Evolutionary conservation across 2,888 invertebrate genomes (phyloP).

Genomic region (Ormyrus pomaceus): DNA sequence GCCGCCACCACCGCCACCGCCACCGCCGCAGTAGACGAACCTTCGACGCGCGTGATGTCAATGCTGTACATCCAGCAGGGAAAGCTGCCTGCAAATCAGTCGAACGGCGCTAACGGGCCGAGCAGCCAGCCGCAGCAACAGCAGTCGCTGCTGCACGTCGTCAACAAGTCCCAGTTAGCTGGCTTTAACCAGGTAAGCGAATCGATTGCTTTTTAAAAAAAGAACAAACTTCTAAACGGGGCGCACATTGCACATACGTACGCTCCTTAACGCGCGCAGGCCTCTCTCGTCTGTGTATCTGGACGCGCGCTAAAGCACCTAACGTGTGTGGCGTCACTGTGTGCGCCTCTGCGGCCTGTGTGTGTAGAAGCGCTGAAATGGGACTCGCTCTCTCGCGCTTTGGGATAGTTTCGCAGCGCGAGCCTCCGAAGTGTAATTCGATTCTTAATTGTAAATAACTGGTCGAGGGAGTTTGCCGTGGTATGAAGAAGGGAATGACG

Average conservation of each 20-base stretch:
- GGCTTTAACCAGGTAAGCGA: slow-evolving; percentile 46
- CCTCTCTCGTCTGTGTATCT: not conserved
- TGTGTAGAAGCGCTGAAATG: slow-evolving; percentile 30
- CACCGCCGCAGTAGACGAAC: slow-evolving; percentile 57
- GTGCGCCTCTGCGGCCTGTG: no score
- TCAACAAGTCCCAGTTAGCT: slow-evolving; percentile 49
- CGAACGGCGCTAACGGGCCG: slow-evolving; percentile 11
- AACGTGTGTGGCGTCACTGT: not conserved
- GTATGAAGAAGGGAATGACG: not conserved
- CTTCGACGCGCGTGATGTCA: slow-evolving; percentile 67
- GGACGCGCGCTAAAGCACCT: not conserved
- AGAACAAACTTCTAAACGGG: no score
- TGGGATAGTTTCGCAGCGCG: slow-evolving; percentile 25
- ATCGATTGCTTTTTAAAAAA: no score
- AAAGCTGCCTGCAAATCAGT: slow-evolving; percentile 44
- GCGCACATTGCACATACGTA: slow-evolving; percentile 19
- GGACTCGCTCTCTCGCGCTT: slow-evolving; percentile 30
- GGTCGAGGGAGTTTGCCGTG: not conserved
- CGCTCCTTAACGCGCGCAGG: slow-evolving; percentile 44
- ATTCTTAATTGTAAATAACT: slow-evolving; percentile 16
- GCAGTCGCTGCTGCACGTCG: slow-evolving; percentile 40
- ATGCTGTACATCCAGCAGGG: slow-evolving; percentile 71
- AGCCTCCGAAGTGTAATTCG: not conserved
- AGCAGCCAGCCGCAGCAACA: slow-evolving; percentile 27
- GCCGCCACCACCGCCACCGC: slow-evolving; percentile 23